A percentile compares a stretch with the other conserved stretches of the same genome.
Evolutionary conservation across 2,888 invertebrate genomes (phyloP).

Genomic region (Zeuzera pyrina): DNA sequence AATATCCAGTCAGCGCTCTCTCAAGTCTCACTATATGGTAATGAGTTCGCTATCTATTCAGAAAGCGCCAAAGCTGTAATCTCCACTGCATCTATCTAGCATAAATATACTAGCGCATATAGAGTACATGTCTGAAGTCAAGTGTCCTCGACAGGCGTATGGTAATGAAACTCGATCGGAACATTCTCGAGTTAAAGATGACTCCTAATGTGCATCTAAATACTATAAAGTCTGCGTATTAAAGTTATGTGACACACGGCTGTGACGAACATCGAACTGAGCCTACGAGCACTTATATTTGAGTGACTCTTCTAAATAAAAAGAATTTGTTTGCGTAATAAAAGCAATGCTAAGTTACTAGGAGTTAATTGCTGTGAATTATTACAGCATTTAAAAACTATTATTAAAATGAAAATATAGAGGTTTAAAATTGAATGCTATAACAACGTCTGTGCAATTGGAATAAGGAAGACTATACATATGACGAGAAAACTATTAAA

Average conservation of each 20-base stretch:
- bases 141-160: conserved; percentile 50
- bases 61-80: conserved; percentile 31
- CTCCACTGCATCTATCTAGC: conserved; percentile 35
- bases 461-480: too few relatives aligned
- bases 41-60: conserved; percentile 46
- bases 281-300: too few relatives aligned
- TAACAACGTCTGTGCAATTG: too few relatives aligned
- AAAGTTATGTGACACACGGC: conserved; percentile 25
- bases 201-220: conserved; percentile 63
- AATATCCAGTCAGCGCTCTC: too few relatives aligned
- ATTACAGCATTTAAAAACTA: too few relatives aligned
- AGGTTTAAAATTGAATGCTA: too few relatives aligned
- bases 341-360: too few relatives aligned
- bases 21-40: conserved; percentile 42
- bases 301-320: too few relatives aligned
- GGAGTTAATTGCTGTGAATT: too few relatives aligned
- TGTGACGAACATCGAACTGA: conserved; percentile 8
- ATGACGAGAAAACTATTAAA: too few relatives aligned
- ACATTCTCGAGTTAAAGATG: conserved; percentile 55
- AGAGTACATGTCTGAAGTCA: background rate
- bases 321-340: too few relatives aligned
- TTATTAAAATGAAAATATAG: too few relatives aligned
- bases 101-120: background rate
- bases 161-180: conserved; percentile 60
- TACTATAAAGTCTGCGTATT: conserved; percentile 43